Evolutionary conservation across 2,888 invertebrate genomes (phyloP), one percentile per base, ranked within the genome.

Genomic region (Lathronympha strigana): DNA sequence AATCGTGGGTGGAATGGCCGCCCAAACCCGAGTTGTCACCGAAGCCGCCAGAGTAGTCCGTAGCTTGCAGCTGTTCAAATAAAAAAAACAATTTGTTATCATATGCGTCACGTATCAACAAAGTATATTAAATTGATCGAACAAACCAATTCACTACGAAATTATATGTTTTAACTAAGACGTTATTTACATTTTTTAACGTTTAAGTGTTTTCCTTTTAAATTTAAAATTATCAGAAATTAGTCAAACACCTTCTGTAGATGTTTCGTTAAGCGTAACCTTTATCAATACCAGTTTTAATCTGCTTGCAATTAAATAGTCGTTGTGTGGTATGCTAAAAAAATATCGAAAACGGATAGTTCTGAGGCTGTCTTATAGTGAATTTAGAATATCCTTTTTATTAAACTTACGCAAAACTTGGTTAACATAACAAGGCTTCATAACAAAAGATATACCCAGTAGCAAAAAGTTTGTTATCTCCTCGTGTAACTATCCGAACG

Each of bases 41-140:
- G 17, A 76, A 82, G 2, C 81, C 81, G 13, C 82, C 78, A 0
- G 83, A 79, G 71, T 78, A 84, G 31, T 88, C 89, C 36, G 88
- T 88, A 1, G 90, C 83, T 80, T 91, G 90, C 11, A 80, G 72
- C 91, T 91, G 83, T 31, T 68, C 73, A 70, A 60, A 73, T 69
- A 67, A 36, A 51, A 47, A 6, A 6, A 13, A n/a, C 5, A n/a
- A 19, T 43, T n/a, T 13, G 23, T n/a, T 4, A 23, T n/a, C 11
- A 45, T 4, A 13, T 19, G 38, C n/a, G 2, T 15, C 6, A 38
- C 1, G n/a, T 15, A 38, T 2, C n/a, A 1, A 5, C 3, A 38
- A 25, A 25, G n/a, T n/a, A n/a, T n/a, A n/a, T n/a, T n/a, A n/a
- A n/a, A n/a, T n/a, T n/a, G n/a, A n/a, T n/a, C n/a, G n/a, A n/a